Percentiles rank a stretch among this genome's conserved stretches.
Conservation (phyloP, 2,797 vertebrate genomes). For the Morus bassanus region DNA sequence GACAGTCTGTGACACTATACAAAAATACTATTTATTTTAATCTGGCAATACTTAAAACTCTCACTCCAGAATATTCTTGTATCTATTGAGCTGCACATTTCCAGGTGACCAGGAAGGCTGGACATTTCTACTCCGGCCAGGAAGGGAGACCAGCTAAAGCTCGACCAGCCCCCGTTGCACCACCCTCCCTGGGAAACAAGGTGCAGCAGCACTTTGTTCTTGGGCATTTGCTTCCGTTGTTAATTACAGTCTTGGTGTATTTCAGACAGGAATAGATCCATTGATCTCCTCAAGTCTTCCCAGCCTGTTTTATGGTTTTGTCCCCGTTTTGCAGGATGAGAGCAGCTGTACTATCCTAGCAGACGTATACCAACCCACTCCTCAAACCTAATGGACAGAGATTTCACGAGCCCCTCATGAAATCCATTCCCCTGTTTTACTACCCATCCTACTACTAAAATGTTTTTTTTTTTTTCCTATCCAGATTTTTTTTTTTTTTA, state of each 20-base stretch:
- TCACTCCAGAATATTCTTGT: neutral
- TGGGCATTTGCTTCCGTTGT: neutral
- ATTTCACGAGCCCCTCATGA: neutral
- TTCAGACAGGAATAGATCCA: neutral
- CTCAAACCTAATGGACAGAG: neutral
- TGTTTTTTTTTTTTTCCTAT: neutral
- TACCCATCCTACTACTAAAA: neutral
- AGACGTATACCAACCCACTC: neutral
- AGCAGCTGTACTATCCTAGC: neutral
- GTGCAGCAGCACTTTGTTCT: accelerated
- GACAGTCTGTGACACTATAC: neutral
- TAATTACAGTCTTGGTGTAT: accelerated
- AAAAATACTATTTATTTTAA: neutral
- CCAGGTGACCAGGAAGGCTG: neutral
- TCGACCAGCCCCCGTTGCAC: accelerated
- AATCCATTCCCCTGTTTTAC: neutral
- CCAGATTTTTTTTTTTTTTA: neutral
- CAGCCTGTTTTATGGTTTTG: neutral
- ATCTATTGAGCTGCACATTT: neutral
- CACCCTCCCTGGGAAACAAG: neutral
- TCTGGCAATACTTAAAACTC: neutral
- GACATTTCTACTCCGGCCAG: neutral
- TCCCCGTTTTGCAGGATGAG: neutral
- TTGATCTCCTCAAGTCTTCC: accelerated
- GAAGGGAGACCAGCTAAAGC: neutral